Evolutionary conservation across 1,140 invertebrate genomes (phyloP).

Genomic region (Euborellia annulipes): DNA sequence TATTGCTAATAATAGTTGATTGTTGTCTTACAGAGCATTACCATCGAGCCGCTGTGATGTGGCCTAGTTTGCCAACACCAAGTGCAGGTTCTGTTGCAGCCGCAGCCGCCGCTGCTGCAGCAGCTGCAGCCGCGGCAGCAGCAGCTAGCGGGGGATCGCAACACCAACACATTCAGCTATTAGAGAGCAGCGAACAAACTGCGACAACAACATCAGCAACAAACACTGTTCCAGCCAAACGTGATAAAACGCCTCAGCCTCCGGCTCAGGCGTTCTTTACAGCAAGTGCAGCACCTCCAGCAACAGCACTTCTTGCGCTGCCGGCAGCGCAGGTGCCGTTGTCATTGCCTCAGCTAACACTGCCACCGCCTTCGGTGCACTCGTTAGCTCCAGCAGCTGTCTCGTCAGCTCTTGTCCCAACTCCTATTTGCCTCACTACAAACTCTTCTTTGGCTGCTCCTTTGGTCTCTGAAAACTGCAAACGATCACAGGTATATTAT

Average conservation of each 20-base stretch:
- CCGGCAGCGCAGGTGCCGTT: not conserved
- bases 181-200: conserved; percentile 2
- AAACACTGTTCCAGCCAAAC: conserved; percentile 25
- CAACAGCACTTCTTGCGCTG: not conserved
- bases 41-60: conserved; percentile 52
- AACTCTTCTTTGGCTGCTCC: too few relatives aligned
- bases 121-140: too few relatives aligned
- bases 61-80: conserved; percentile 42
- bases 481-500: too few relatives aligned
- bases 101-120: too few relatives aligned
- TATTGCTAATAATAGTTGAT: conserved; percentile 41
- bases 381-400: too few relatives aligned
- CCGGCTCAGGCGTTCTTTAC: not conserved
- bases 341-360: too few relatives aligned
- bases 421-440: too few relatives aligned
- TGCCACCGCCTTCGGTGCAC: too few relatives aligned
- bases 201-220: not conserved
- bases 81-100: too few relatives aligned
- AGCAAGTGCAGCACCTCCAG: not conserved
- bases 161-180: conserved; percentile 8
- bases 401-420: too few relatives aligned
- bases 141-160: too few relatives aligned
- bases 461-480: too few relatives aligned
- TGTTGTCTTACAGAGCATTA: conserved; percentile 37
- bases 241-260: conserved; percentile 29